A percentile compares a stretch with the other conserved stretches of the same genome.
Conservation (phyloP, 2,113 vertebrate species). For the Anhinga anhinga region DNA sequence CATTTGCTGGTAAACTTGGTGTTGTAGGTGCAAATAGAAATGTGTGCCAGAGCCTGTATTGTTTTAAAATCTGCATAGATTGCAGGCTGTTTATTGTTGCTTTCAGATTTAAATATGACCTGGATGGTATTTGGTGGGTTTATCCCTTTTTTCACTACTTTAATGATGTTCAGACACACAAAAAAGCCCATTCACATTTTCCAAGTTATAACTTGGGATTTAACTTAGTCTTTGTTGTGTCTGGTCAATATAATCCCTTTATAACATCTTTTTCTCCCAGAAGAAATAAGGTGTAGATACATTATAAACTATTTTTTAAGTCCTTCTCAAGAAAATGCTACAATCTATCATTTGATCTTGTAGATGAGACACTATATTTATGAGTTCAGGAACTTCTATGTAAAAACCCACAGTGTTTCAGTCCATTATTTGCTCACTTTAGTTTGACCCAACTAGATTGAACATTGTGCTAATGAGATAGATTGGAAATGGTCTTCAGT, state of each 20-base stretch:
- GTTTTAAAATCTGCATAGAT: background rate
- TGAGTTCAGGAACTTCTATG: background rate
- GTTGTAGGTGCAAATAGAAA: background rate
- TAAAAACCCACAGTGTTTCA: slow-evolving; percentile 12
- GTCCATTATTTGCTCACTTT: slow-evolving; percentile 58
- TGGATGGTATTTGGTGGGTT: background rate
- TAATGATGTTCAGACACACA: background rate
- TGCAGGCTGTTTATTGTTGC: background rate
- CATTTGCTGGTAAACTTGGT: background rate
- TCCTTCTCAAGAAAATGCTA: background rate
- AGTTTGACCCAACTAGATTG: slow-evolving; percentile 36
- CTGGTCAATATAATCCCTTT: background rate
- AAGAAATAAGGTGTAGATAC: background rate
- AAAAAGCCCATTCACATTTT: background rate
- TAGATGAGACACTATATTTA: background rate
- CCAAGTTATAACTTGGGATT: background rate
- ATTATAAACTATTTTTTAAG: background rate
- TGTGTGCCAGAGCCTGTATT: background rate
- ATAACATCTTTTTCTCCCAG: background rate
- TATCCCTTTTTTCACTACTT: background rate
- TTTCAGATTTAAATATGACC: background rate
- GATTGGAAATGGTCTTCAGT: slow-evolving; percentile 57
- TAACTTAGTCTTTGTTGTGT: background rate
- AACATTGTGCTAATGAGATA: slow-evolving; percentile 58
- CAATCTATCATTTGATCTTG: slow-evolving; percentile 1